phyloP scores from a whole-genome alignment of 2,797 vertebrate species.

The Glyptemys insculpta region DNA sequence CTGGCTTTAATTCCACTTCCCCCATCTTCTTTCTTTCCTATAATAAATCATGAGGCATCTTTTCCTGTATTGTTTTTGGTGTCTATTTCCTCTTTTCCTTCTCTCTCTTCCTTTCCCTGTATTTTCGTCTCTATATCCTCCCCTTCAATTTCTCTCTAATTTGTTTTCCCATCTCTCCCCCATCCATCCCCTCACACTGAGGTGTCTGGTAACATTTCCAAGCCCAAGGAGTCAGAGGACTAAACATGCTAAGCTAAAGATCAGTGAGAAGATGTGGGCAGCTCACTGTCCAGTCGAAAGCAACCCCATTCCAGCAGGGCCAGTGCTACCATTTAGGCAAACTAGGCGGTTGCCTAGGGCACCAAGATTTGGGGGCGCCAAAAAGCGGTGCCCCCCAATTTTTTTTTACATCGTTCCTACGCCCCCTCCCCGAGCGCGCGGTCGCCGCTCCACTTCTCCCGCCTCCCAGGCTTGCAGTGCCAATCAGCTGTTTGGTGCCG shows the following conservation, averaged over 20 bases:
- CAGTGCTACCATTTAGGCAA: no score
- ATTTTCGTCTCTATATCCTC: neutral
- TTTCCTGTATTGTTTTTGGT: neutral
- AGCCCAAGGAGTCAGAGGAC: neutral
- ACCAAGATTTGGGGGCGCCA: no score
- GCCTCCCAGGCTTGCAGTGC: no score
- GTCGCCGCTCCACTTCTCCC: no score
- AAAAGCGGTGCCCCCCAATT: no score
- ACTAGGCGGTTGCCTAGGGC: no score
- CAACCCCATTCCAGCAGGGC: neutral
- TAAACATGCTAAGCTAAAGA: neutral
- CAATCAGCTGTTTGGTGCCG: no score
- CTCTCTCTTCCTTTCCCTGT: neutral
- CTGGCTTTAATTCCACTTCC: neutral
- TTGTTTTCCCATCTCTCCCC: neutral
- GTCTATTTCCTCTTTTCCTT: neutral
- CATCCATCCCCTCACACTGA: neutral
- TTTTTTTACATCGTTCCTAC: no score
- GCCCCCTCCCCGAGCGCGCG: no score
- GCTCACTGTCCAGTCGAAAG: neutral
- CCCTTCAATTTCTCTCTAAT: neutral
- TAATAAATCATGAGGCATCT: neutral
- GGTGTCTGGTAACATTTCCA: neutral
- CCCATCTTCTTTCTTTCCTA: neutral
- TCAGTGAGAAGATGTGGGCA: neutral